phyloP scores from a whole-genome alignment of 2,113 vertebrate species.

The Chauna torquata region DNA sequence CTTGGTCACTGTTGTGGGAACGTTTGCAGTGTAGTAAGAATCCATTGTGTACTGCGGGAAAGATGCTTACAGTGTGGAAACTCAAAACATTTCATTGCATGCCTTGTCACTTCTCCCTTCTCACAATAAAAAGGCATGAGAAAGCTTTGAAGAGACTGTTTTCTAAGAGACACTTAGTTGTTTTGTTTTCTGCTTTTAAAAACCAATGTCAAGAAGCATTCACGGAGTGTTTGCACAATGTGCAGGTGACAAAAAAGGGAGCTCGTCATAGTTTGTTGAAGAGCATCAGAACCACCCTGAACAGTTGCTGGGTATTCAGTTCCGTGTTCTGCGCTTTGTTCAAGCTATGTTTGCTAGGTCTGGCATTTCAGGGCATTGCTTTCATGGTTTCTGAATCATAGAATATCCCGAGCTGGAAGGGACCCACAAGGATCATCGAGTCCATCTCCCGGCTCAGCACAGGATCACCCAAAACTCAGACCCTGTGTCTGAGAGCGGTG shows the following conservation, averaged over 20 bases:
- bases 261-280: not conserved
- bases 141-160: not conserved
- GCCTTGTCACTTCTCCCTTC: not conserved
- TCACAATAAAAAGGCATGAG: not conserved
- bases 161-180: not conserved
- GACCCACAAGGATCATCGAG: too few relatives aligned
- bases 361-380: not conserved
- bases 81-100: not conserved
- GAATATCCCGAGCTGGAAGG: too few relatives aligned
- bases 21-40: not conserved
- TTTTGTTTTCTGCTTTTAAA: not conserved
- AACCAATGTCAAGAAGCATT: not conserved
- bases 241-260: not conserved
- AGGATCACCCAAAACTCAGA: too few relatives aligned
- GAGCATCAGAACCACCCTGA: not conserved
- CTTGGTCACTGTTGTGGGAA: not conserved
- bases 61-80: too few relatives aligned
- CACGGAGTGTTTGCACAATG: not conserved
- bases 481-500: too few relatives aligned
- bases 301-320: rapidly evolving
- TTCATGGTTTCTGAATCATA: not conserved
- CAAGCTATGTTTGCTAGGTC: not conserved
- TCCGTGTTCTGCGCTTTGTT: rapidly evolving
- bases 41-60: not conserved
- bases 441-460: too few relatives aligned